Conservation (phyloP, 2,888 invertebrate species). For the Dynastes grantii region DNA sequence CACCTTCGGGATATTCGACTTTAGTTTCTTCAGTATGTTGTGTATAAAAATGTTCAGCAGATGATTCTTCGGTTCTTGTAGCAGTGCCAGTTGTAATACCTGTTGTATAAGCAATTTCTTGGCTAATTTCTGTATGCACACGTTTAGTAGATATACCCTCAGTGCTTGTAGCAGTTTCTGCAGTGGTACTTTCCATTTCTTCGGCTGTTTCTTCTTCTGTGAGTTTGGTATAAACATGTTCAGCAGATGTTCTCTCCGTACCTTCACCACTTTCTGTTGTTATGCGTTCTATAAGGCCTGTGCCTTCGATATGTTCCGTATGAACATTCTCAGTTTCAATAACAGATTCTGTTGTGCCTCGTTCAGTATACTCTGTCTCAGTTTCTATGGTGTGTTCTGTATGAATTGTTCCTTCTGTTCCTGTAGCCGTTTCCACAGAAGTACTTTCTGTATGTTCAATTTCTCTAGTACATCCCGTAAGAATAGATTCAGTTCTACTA, state of each 20-base stretch:
- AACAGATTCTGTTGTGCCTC: background rate
- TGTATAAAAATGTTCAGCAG: conserved; percentile 6
- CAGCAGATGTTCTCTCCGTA: background rate
- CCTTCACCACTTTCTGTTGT: background rate
- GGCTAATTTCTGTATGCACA: background rate
- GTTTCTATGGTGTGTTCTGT: background rate
- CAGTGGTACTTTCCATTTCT: background rate
- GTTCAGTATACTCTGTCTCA: background rate
- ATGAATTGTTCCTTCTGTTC: background rate
- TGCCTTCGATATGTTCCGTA: background rate
- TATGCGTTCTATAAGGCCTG: background rate
- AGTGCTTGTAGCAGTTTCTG: background rate
- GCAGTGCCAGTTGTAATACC: background rate
- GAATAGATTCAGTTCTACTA: background rate
- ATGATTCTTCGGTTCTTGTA: background rate
- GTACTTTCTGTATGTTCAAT: background rate
- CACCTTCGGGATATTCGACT: conserved; percentile 6
- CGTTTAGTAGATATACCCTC: background rate
- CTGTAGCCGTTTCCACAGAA: background rate
- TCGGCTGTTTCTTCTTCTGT: background rate
- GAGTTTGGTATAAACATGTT: too few relatives aligned
- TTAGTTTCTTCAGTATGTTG: conserved; percentile 17
- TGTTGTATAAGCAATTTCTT: background rate
- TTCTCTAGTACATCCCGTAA: background rate
- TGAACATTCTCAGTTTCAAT: background rate